phyloP scores from a whole-genome alignment of 92 coral and sea anemone genomes.

The Umimayanthus kanabou region DNA sequence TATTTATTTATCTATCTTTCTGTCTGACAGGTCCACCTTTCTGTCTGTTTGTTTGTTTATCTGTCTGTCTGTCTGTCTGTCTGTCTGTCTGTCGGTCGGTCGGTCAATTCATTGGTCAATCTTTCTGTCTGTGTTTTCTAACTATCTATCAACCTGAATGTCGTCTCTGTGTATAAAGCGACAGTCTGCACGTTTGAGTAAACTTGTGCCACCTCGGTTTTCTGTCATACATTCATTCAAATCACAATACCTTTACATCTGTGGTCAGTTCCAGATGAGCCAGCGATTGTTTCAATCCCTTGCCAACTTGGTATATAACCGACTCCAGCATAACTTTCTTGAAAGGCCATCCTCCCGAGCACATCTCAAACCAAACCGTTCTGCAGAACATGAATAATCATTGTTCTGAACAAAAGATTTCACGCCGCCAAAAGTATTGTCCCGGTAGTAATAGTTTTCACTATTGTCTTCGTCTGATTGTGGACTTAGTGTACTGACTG shows the following conservation, averaged over 20 bases:
- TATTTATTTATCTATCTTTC: too few species aligned
- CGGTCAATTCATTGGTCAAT: too few species aligned
- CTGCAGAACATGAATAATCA: conserved; percentile 33
- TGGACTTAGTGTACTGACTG: too few species aligned
- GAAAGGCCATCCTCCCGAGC: conserved; percentile 95
- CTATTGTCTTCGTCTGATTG: too few species aligned
- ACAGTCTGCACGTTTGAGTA: background rate
- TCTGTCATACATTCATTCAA: background rate
- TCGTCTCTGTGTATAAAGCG: background rate
- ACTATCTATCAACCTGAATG: background rate
- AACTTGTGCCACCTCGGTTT: background rate
- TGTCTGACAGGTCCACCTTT: too few species aligned
- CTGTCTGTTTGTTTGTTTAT: too few species aligned
- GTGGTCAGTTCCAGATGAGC: conserved; percentile 63
- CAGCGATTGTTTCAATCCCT: conserved; percentile 84
- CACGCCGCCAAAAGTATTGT: too few species aligned
- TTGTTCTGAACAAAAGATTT: too few species aligned
- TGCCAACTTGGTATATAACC: conserved; percentile 93
- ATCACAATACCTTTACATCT: conserved; percentile 82
- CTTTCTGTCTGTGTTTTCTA: too few species aligned
- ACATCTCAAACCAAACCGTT: conserved; percentile 95
- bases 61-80: too few species aligned
- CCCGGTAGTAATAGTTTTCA: too few species aligned
- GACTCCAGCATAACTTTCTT: conserved; percentile 77
- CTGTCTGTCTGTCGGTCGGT: too few species aligned